phyloP scores from a whole-genome alignment of 2,797 vertebrate species.

The Anguilla marmorata region DNA sequence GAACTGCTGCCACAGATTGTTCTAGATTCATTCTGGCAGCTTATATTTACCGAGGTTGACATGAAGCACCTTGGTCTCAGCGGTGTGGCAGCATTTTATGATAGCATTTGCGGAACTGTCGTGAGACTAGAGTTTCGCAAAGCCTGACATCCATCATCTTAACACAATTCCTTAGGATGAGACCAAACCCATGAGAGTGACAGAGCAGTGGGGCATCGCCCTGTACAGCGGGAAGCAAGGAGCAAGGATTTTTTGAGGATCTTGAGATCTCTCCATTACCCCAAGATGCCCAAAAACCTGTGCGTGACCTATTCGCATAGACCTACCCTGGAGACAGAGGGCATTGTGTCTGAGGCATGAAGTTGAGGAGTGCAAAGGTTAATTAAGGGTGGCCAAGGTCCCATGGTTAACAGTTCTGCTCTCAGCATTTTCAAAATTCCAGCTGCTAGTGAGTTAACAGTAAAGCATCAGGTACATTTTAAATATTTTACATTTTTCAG shows the following conservation, averaged over 20 bases:
- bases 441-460: slow-evolving; percentile 1
- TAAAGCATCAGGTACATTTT: slow-evolving; percentile 14
- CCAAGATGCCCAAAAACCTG: not conserved
- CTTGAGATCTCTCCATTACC: not conserved
- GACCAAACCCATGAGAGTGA: not conserved
- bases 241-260: not conserved
- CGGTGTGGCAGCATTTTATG: not conserved
- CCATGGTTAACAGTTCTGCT: slow-evolving; percentile 21
- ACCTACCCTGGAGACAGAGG: not conserved
- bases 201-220: not conserved
- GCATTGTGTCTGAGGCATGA: slow-evolving; percentile 19
- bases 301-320: not conserved
- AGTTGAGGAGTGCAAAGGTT: slow-evolving; percentile 26
- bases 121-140: not conserved
- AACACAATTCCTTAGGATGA: not conserved
- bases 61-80: not conserved
- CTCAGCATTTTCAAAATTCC: slow-evolving; percentile 11
- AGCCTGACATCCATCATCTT: not conserved
- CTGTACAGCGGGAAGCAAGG: not conserved
- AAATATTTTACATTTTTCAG: slow-evolving; percentile 4
- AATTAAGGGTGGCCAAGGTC: slow-evolving; percentile 25
- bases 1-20: not conserved
- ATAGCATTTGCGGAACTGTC: not conserved
- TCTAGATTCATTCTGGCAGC: not conserved
- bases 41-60: not conserved